Conservation (phyloP, 2,797 vertebrate species). For the Sebastes oblongus region DNA sequence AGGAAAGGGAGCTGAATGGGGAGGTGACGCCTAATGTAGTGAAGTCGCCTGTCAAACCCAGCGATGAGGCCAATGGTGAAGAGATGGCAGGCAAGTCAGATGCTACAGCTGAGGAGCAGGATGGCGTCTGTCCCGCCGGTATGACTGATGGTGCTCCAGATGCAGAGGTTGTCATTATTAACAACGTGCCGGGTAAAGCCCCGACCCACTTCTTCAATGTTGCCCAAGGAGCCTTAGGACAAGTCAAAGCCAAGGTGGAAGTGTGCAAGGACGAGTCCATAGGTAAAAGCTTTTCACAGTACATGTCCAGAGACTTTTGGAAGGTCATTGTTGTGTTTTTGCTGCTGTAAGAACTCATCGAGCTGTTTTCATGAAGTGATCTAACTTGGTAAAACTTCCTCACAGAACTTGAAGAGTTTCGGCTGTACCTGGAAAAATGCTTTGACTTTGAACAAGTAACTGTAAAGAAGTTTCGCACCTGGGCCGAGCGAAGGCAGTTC, state of each 20-base stretch:
- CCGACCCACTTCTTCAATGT: conserved; percentile 73
- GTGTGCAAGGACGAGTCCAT: conserved; percentile 99
- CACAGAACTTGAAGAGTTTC: conserved; percentile 94
- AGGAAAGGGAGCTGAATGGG: conserved; percentile 90
- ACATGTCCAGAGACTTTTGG: neutral
- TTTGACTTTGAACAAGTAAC: conserved; percentile 99
- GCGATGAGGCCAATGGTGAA: conserved; percentile 63
- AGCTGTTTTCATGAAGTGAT: neutral
- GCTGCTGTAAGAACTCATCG: neutral
- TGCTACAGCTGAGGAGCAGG: conserved; percentile 74
- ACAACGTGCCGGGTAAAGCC: conserved; percentile 78
- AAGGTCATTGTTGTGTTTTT: neutral
- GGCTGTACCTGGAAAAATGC: conserved; percentile 91
- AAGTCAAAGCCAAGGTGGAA: conserved; percentile 98
- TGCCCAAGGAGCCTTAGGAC: conserved; percentile 92
- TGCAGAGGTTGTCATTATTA: conserved; percentile 46
- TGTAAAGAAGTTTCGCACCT: conserved; percentile 97
- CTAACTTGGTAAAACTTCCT: conserved; percentile 1
- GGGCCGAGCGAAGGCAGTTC: conserved; percentile 97
- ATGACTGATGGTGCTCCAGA: conserved; percentile 3
- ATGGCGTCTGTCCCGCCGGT: conserved; percentile 39
- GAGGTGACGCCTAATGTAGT: conserved; percentile 82
- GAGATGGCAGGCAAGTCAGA: conserved; percentile 77
- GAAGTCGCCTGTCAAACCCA: conserved; percentile 80
- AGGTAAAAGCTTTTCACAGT: conserved; percentile 78